These are phyloP conservation scores for Alligator sinensis DNA, from an alignment of 2,113 vertebrate species.

Conservation along the genomic window DNA sequence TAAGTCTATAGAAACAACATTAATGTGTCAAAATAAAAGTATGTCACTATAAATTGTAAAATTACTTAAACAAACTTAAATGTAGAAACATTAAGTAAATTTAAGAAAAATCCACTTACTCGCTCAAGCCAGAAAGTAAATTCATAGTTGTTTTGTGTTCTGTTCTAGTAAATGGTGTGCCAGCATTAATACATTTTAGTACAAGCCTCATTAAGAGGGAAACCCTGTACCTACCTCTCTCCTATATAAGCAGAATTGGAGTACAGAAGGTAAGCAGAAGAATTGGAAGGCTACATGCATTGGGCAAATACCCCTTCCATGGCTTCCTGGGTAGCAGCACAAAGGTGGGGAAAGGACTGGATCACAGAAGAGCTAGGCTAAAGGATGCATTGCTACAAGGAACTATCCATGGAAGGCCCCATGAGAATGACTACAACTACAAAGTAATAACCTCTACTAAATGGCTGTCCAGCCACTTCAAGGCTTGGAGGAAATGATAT, in stretches of 20 bases:
- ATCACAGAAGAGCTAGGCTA: not conserved
- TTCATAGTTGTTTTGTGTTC: not conserved
- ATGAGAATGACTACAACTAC: not conserved
- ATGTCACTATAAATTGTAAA: slow-evolving; percentile 30
- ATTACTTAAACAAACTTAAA: slow-evolving; percentile 41
- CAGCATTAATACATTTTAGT: not conserved
- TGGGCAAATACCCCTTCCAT: too few relatives aligned
- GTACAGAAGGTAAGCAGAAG: not conserved
- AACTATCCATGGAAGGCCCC: not conserved
- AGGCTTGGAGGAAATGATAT: not conserved
- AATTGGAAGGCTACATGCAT: not conserved
- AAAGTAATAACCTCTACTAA: not conserved
- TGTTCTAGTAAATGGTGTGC: not conserved
- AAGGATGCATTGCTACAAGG: not conserved
- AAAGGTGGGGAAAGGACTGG: not conserved
- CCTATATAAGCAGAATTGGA: not conserved
- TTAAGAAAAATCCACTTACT: slow-evolving; percentile 31
- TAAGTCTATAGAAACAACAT: slow-evolving; percentile 46
- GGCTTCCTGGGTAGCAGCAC: not conserved
- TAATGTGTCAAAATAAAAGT: slow-evolving; percentile 62
- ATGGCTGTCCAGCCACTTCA: not conserved
- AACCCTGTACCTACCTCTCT: not conserved
- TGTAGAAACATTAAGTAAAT: not conserved
- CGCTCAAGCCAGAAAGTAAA: not conserved
- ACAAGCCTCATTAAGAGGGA: not conserved